These are phyloP conservation scores for Calliphora vomitoria DNA, from an alignment of 2,888 invertebrate genomes.

Conservation along the genomic window DNA sequence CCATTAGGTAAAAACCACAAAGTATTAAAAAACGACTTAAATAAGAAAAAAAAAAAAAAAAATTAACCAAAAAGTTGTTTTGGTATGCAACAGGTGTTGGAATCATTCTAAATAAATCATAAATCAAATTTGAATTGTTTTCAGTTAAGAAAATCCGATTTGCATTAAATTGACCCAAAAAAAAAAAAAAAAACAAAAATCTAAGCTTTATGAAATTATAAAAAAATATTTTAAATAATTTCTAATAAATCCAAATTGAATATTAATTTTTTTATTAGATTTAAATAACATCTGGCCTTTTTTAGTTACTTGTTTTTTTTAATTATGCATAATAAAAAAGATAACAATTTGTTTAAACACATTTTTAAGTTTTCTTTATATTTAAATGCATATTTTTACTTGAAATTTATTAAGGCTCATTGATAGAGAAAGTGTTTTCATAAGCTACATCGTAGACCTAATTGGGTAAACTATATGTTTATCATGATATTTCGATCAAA, in stretches of 20 bases:
- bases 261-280: slow-evolving; percentile 28
- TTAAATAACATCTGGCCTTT: slow-evolving; percentile 6
- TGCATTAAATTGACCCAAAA: slow-evolving; percentile 40
- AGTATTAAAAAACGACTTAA: not conserved
- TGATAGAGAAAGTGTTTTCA: slow-evolving; percentile 8
- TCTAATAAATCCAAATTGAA: slow-evolving; percentile 11
- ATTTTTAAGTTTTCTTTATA: not conserved
- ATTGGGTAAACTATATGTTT: no score
- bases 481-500: no score
- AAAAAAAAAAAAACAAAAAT: not conserved
- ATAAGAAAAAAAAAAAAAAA: not conserved
- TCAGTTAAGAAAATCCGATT: slow-evolving; percentile 38
- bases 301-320: slow-evolving; percentile 5
- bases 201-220: not conserved
- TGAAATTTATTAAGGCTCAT: not conserved
- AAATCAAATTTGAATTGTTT: slow-evolving; percentile 35
- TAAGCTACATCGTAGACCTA: not conserved
- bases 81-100: slow-evolving; percentile 61
- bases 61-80: slow-evolving; percentile 23
- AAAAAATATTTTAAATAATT: not conserved
- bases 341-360: not conserved
- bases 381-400: not conserved
- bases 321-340: slow-evolving; percentile 12
- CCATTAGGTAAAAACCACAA: slow-evolving; percentile 44
- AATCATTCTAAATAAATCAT: slow-evolving; percentile 25